Conservation (phyloP, 1,140 invertebrate genomes). For the Cheumatopsyche charites region DNA sequence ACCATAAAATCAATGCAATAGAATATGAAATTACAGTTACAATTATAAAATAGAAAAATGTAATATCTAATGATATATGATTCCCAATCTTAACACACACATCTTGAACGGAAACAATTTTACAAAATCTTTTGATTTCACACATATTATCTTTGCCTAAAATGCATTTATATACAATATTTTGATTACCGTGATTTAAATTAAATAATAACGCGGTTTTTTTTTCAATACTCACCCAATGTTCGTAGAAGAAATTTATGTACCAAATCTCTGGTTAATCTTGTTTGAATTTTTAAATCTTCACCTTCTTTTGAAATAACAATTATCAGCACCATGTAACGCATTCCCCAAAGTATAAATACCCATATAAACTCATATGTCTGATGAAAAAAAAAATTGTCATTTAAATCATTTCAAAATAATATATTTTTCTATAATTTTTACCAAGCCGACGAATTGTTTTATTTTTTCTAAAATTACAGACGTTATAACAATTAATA, state of each 20-base stretch:
- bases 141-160: background rate
- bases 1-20: slow-evolving; percentile 19
- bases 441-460: background rate
- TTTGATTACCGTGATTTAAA: no score
- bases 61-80: background rate
- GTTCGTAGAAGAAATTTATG: background rate
- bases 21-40: slow-evolving; percentile 1
- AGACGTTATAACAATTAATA: background rate
- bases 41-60: background rate
- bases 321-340: background rate
- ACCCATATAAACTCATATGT: background rate
- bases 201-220: background rate
- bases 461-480: background rate
- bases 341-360: background rate
- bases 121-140: background rate
- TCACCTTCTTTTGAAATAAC: background rate
- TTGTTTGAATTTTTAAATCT: background rate
- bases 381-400: background rate
- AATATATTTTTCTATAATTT: no score
- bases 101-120: background rate
- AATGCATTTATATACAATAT: no score
- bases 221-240: background rate
- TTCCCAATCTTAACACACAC: background rate
- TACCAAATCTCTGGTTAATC: background rate
- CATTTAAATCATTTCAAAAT: no score